Base-by-base conservation (phyloP, 2,797 vertebrate genomes). In the Pygocentrus nattereri region DNA sequence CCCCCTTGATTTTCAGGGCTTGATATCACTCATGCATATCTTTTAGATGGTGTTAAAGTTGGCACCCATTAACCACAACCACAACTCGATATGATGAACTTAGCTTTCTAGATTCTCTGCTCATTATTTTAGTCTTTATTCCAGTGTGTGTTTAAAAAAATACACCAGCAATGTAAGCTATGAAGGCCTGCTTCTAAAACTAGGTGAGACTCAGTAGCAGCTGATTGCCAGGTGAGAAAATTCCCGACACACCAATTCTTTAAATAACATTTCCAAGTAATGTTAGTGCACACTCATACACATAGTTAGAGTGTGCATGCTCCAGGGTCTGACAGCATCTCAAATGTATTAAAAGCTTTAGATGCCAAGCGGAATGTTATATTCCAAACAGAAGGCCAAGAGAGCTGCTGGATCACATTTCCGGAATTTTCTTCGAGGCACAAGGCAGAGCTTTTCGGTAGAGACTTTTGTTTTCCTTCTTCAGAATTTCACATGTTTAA, bases 311-410 rank as follows among this genome's bases (percentile, higher is more conserved):
- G 69, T 21, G 47, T 30, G 54, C 75, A 52, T 69, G 62, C 74
- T 49, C 49, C 54, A 11, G 10, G 47, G 19, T 30, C 69, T 62
- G 78, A 85, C 80, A 82, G 11, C 54, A 88, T 85, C 75, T 85
- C 61, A 61, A 79, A 44, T 81, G 73, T 78, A 82, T 82, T 82
- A 67, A 83, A 84, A 59, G 52, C 38, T 76, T 67, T 59, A 79
- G 73, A 65, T 84, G 74, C 64, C n/a, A 73, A 84, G 49, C 65
- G 30, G 69, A 84, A 76, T 61, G 76, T 68, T 74, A 81, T 61
- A 23, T 0, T 52, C 61, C 44, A 50, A 72, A 82, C 7, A 11
- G 49, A 21, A 72, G 73, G 67, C 56, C 12, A 54, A 44, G 34
- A 67, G 31, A 79, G 41, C 21, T 15, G 52, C 23, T 34, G 64